Conservation (phyloP, 1,140 invertebrate species). For the Belonocnema kinseyi region DNA sequence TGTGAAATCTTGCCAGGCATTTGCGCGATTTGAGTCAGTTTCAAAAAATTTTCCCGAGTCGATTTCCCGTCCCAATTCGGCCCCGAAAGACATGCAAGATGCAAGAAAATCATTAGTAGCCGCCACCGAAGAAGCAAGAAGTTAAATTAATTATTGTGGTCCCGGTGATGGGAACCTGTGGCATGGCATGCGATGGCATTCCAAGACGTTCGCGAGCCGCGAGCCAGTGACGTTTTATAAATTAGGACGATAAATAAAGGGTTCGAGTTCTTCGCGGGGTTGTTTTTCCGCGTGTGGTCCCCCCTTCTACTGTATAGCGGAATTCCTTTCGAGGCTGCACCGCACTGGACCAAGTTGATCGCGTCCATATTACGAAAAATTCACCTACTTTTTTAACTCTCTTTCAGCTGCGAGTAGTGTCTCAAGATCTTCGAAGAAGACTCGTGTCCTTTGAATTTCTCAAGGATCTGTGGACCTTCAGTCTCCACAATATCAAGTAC, state of each 20-base stretch:
- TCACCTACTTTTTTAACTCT: constrained; percentile 60
- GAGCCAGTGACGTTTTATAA: constrained; percentile 62
- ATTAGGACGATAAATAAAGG: constrained; percentile 72
- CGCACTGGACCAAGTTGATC: constrained; percentile 51
- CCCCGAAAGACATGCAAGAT: constrained; percentile 58
- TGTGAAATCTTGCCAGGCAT: too few relatives aligned
- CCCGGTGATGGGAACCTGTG: constrained; percentile 51
- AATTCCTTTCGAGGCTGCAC: constrained; percentile 45
- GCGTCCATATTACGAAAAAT: constrained; percentile 63
- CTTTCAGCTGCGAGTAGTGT: too few relatives aligned
- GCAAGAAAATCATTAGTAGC: constrained; percentile 73
- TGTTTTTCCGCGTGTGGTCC: constrained; percentile 38
- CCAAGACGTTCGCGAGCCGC: constrained; percentile 49
- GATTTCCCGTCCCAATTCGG: too few relatives aligned
- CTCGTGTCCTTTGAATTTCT: constrained; percentile 18
- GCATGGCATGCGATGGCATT: constrained; percentile 50
- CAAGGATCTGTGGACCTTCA: not conserved
- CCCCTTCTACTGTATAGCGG: constrained; percentile 35
- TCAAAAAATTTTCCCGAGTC: too few relatives aligned
- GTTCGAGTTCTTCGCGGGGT: constrained; percentile 46
- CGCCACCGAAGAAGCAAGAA: constrained; percentile 70
- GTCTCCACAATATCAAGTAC: too few relatives aligned
- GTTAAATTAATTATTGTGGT: constrained; percentile 74
- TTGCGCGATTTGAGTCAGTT: too few relatives aligned
- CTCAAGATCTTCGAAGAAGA: not conserved